phyloP scores from a whole-genome alignment of 2,113 vertebrate genomes.

The Silurus meridionalis region DNA sequence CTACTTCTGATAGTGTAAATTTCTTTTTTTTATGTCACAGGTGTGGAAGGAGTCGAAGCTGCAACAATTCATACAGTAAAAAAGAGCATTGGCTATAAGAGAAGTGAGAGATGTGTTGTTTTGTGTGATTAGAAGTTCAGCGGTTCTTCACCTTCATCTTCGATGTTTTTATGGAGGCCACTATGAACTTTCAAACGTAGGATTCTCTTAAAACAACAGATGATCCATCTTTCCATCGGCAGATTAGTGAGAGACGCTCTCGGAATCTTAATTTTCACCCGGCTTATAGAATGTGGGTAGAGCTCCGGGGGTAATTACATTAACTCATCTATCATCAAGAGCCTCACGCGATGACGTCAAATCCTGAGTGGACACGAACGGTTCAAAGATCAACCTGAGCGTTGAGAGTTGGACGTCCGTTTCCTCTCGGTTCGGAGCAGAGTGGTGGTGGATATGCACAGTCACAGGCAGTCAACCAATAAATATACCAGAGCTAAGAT shows the following conservation, averaged over 20 bases:
- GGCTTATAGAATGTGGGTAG: slow-evolving; percentile 74
- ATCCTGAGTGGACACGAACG: slow-evolving; percentile 50
- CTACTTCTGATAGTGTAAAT: too few species aligned
- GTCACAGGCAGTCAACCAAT: slow-evolving; percentile 55
- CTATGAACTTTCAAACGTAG: neutral
- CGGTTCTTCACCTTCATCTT: neutral
- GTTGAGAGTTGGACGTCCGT: slow-evolving; percentile 43
- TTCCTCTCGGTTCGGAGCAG: neutral
- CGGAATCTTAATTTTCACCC: slow-evolving; percentile 76
- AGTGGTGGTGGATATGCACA: slow-evolving; percentile 13
- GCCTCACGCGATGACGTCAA: slow-evolving; percentile 60
- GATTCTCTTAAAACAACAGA: slow-evolving; percentile 27
- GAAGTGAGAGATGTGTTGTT: neutral
- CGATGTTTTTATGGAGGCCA: neutral
- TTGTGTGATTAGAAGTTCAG: neutral
- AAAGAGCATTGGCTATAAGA: neutral
- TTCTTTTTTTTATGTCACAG: too few species aligned
- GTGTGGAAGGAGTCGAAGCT: too few species aligned
- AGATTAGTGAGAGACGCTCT: slow-evolving; percentile 68
- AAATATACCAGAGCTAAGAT: slow-evolving; percentile 55
- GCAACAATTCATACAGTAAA: neutral
- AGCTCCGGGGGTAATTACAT: slow-evolving; percentile 68
- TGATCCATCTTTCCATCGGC: slow-evolving; percentile 63
- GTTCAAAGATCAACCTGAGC: slow-evolving; percentile 56
- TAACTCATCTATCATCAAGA: slow-evolving; percentile 68